Percentiles rank a stretch among this genome's conserved stretches.
These are phyloP conservation scores for Helogale parvula DNA, from an alignment of 2,113 vertebrate species.

Conservation along the genomic window DNA sequence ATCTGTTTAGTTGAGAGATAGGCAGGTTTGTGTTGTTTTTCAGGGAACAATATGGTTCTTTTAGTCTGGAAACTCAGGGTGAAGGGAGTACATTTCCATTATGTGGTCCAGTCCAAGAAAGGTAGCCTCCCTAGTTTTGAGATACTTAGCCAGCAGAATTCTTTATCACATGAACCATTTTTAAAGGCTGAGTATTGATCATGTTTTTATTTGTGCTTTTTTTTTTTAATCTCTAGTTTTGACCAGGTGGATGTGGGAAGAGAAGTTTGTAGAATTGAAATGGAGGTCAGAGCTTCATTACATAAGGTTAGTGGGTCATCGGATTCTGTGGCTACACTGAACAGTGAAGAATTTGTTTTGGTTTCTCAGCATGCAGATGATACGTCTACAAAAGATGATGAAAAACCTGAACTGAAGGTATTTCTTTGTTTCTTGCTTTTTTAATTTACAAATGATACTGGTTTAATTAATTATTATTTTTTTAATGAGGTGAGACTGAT, in stretches of 20 bases:
- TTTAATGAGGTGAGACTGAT: background rate
- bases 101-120: background rate
- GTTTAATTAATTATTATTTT: conserved; percentile 25
- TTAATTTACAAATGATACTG: background rate
- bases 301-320: conserved; percentile 91
- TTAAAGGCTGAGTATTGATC: conserved; percentile 23
- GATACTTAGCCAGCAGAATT: conserved; percentile 33
- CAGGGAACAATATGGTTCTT: conserved; percentile 55
- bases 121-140: background rate
- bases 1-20: conserved; percentile 37
- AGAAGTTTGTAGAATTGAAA: conserved; percentile 82
- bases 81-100: conserved; percentile 53
- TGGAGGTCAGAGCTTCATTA: conserved; percentile 93
- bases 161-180: conserved; percentile 1
- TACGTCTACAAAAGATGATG: conserved; percentile 88
- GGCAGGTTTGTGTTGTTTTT: conserved; percentile 17
- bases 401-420: conserved; percentile 94
- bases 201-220: conserved; percentile 37
- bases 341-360: conserved; percentile 96
- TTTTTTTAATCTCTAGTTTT: conserved; percentile 37
- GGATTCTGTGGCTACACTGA: conserved; percentile 91
- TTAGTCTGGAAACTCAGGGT: conserved; percentile 47
- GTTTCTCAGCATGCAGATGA: conserved; percentile 89
- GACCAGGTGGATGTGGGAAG: conserved; percentile 76
- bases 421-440: conserved; percentile 4